Conservation (phyloP, 1,140 invertebrate genomes). For the Brachionus koreanus region DNA sequence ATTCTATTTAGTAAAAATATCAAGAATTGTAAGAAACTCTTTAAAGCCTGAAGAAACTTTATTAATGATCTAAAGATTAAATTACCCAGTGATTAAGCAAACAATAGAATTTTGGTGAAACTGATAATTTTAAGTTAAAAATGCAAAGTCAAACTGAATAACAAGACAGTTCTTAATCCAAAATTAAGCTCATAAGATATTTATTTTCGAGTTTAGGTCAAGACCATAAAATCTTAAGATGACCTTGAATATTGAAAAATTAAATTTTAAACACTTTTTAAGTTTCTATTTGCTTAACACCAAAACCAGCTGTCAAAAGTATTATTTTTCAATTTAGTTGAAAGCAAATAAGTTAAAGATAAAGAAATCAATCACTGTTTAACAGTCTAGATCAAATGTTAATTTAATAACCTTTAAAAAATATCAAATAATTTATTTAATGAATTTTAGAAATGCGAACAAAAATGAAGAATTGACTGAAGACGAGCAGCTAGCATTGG, state of each 20-base stretch:
- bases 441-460: not conserved
- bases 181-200: not conserved
- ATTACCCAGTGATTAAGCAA: not conserved
- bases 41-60: not conserved
- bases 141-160: not conserved
- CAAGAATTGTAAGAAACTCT: not conserved
- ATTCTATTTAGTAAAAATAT: not conserved
- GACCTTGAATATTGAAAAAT: not conserved
- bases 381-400: not conserved
- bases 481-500: conserved; percentile 1
- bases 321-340: not conserved
- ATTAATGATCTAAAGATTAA: not conserved
- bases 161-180: not conserved
- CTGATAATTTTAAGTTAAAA: not conserved
- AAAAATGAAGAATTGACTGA: not conserved
- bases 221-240: not conserved
- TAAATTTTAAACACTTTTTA: not conserved
- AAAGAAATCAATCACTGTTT: not conserved
- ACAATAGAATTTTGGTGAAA: not conserved
- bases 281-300: not conserved
- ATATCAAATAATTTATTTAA: not conserved
- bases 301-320: not conserved
- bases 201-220: not conserved
- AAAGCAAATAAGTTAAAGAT: not conserved
- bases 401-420: not conserved